Conservation (phyloP, 1,140 invertebrate species). For the Achroia grisella region DNA sequence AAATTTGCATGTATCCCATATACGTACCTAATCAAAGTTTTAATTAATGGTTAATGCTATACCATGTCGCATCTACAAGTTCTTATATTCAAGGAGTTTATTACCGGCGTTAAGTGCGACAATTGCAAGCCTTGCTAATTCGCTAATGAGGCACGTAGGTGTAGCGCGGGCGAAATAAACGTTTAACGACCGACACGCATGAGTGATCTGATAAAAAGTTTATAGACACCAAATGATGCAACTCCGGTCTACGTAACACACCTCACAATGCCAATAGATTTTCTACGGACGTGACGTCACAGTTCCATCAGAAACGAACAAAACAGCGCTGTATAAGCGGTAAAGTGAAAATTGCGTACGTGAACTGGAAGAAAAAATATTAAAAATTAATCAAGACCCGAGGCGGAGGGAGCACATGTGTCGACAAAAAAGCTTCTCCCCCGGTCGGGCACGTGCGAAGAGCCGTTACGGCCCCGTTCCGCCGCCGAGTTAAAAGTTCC, state of each 20-base stretch:
- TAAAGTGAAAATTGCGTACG: constrained; percentile 71
- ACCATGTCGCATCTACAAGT: constrained; percentile 26
- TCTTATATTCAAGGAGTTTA: constrained; percentile 42
- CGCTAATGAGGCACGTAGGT: constrained; percentile 69
- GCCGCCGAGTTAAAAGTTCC: constrained; percentile 67
- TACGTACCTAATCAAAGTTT: too few species aligned
- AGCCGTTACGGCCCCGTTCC: constrained; percentile 50
- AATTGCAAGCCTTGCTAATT: constrained; percentile 66
- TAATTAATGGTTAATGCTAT: too few species aligned
- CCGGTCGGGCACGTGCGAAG: constrained; percentile 52
- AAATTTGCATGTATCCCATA: too few species aligned
- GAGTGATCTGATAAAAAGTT: constrained; percentile 49
- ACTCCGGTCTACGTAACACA: constrained; percentile 7
- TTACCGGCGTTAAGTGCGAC: constrained; percentile 45
- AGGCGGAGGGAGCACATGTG: constrained; percentile 53
- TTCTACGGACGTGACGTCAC: constrained; percentile 37
- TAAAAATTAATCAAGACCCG: constrained; percentile 70
- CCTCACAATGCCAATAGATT: constrained; percentile 25
- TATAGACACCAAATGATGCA: constrained; percentile 29
- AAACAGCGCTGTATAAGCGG: constrained; percentile 39
- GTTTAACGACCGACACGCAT: constrained; percentile 48
- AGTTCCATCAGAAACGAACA: constrained; percentile 23
- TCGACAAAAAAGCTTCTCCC: constrained; percentile 65
- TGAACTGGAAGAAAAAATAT: constrained; percentile 71
- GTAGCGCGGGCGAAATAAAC: constrained; percentile 65